Evolutionary conservation across 2,113 vertebrate species (phyloP).

Genomic region (Burhinus bistriatus): DNA sequence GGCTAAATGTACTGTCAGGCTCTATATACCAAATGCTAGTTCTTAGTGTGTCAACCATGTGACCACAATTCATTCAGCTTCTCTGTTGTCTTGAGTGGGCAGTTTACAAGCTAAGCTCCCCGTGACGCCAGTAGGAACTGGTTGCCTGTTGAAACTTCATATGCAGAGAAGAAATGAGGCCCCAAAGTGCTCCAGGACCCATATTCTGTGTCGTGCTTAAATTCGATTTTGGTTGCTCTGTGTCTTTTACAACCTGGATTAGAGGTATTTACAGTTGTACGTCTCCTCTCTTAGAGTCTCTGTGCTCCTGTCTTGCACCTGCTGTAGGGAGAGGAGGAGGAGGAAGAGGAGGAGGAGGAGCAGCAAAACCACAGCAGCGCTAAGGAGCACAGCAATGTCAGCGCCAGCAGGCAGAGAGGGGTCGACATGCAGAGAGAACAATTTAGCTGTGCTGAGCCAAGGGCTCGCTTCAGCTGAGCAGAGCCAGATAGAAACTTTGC

Average conservation of each 20-base stretch:
- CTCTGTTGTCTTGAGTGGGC: background rate
- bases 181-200: background rate
- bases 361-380: background rate
- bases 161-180: background rate
- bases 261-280: background rate
- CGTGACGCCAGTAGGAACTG: fast-evolving
- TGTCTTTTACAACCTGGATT: background rate
- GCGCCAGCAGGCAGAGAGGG: conserved; percentile 5
- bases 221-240: background rate
- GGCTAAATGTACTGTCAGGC: background rate
- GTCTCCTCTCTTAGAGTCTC: background rate
- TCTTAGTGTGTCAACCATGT: background rate
- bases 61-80: background rate
- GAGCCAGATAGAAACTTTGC: background rate
- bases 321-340: background rate
- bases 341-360: background rate
- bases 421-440: background rate
- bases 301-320: background rate
- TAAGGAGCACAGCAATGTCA: background rate
- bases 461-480: background rate
- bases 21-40: background rate
- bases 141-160: background rate
- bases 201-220: background rate
- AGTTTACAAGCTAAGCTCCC: background rate
- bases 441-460: background rate